A percentile compares a stretch with the other conserved stretches of the same genome.
Conservation (phyloP, 1,140 invertebrate species). For the Drosophila santomea region DNA sequence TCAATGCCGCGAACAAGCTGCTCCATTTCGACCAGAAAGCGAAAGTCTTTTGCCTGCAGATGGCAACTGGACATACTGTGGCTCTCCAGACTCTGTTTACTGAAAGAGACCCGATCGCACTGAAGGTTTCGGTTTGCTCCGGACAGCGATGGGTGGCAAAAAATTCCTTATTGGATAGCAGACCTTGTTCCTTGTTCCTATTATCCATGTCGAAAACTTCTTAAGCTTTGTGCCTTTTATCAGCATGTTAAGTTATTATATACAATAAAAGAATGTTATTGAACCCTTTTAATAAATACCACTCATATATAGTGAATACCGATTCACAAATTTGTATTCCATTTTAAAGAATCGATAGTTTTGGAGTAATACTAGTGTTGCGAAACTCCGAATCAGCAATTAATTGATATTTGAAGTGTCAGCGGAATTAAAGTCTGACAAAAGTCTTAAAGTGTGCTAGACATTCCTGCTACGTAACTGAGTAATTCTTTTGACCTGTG, state of each 20-base stretch:
- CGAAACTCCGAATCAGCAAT: background rate
- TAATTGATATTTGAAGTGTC: background rate
- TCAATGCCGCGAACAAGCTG: background rate
- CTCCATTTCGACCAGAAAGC: slow-evolving; percentile 6
- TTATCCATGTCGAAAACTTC: too few species aligned
- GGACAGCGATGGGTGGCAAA: too few species aligned
- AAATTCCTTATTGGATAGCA: background rate
- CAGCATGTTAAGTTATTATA: too few species aligned
- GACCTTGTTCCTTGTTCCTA: background rate
- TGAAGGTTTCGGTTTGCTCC: background rate
- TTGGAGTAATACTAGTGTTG: background rate
- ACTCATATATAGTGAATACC: too few species aligned
- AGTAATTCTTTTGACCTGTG: too few species aligned
- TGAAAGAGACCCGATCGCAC: background rate
- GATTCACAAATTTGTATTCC: background rate
- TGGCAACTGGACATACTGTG: background rate
- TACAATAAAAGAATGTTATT: too few species aligned
- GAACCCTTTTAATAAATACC: too few species aligned
- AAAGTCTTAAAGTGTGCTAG: too few species aligned
- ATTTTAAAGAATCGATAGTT: background rate
- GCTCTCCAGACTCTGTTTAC: background rate
- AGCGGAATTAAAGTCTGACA: background rate
- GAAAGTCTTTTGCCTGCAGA: background rate
- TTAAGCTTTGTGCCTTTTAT: too few species aligned
- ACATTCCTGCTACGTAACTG: too few species aligned